Base-by-base conservation (phyloP, 1,140 invertebrate genomes). In the Drosophila watanabei region DNA sequence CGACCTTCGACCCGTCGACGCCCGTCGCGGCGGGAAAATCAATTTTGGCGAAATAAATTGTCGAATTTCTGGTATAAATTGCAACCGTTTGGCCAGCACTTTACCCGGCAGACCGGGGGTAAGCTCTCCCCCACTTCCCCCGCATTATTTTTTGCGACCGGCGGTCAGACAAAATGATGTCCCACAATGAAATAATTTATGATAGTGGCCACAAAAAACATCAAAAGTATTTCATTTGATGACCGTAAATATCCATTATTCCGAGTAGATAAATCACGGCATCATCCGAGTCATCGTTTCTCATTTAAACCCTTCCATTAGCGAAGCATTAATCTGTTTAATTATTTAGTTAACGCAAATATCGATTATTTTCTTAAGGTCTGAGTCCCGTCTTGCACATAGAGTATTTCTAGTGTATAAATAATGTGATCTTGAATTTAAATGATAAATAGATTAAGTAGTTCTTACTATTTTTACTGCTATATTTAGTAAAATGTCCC, bases 41-140 rank as follows among this genome's bases (percentile, higher is more conserved):
- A 90, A 89, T 89, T 89, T 82, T 63, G 60, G 30, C 56, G 68
- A 90, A 86, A 89, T 89, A 90, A 90, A 89, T 89, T 90, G 86
- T 86, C 79, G 86, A 89, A 86, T 90, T 79, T 82, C 71, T 79
- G 79, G 79, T 86, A 85, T 90, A 89, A 86, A 89, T 89, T 77
- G 82, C 60, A 77, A 79, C 52, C 68, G 86, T 60, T 85, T 81
- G 37, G 60, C 58, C 73, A 78, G 78, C 68, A 72, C 79, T 72
- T 81, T 79, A 35, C 20, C 14, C 18, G 35, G 43, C 39, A 71
- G 46, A 49, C 60, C 2, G 8, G 18, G n/a, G 41, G 28, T 33
- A 33, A 20, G 13, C 30, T 13, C 8, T 9, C 14, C 9, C 28
- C 10, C 1, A n/a, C 10, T 56, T 35, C 9, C 39, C n/a, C 33